Conservation (phyloP, 2,888 invertebrate genomes). For the Ophion ventricosus region DNA sequence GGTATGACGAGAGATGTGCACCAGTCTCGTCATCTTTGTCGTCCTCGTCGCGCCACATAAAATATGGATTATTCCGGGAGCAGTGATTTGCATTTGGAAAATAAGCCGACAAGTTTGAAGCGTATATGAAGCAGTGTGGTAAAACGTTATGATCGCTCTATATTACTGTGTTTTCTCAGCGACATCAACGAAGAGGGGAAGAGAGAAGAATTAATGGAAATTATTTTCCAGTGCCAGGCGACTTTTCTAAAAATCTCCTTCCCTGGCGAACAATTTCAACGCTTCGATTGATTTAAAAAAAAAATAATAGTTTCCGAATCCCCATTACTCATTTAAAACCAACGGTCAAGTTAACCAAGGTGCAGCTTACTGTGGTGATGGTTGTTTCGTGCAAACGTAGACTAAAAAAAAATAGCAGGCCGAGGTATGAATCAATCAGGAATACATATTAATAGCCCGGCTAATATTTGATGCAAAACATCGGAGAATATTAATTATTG, state of each 20-base stretch:
- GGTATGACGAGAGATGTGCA: constrained; percentile 67
- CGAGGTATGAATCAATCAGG: not conserved
- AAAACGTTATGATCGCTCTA: constrained; percentile 35
- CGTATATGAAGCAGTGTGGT: constrained; percentile 53
- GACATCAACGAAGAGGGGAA: constrained; percentile 34
- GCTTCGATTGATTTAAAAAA: constrained; percentile 38
- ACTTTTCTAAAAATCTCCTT: not conserved
- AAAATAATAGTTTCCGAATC: constrained; percentile 39
- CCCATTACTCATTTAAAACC: constrained; percentile 23
- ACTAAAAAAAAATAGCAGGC: not conserved
- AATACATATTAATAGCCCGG: not conserved
- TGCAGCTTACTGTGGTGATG: not conserved
- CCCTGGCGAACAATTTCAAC: constrained; percentile 29
- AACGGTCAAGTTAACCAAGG: not conserved
- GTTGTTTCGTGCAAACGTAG: not conserved
- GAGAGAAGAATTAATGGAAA: not conserved
- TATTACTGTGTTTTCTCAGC: constrained; percentile 61
- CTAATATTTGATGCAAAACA: not conserved
- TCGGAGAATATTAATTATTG: constrained; percentile 9
- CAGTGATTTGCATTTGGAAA: constrained; percentile 81
- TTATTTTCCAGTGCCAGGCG: constrained; percentile 4
- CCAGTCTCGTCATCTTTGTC: constrained; percentile 68
- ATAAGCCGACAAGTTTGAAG: constrained; percentile 79
- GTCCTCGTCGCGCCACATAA: constrained; percentile 77
- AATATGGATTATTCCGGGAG: constrained; percentile 81